Conservation (phyloP, 2,888 invertebrate genomes). For the Eristalis intricaria region DNA sequence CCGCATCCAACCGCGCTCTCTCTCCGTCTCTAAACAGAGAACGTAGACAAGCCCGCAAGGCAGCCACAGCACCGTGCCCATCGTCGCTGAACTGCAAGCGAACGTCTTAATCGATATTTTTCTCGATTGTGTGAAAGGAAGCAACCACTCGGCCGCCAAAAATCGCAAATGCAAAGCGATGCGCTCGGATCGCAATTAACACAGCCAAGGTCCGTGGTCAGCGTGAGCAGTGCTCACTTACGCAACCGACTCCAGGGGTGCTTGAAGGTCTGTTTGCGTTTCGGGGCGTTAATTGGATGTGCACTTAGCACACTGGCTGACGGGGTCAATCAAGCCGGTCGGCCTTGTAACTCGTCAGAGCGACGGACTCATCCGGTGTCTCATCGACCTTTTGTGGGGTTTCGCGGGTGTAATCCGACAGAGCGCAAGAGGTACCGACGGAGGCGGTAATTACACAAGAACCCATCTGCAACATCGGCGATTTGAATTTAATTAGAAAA, state of each 20-base stretch:
- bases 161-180: not conserved
- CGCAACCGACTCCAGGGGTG: conserved; percentile 15
- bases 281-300: conserved; percentile 30
- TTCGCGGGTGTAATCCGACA: conserved; percentile 50
- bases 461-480: not conserved
- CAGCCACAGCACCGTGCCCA: not conserved
- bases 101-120: conserved; percentile 12
- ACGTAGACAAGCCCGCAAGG: not conserved
- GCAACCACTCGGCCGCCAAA: not conserved
- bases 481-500: conserved; percentile 42
- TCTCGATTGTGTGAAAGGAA: conserved; percentile 7
- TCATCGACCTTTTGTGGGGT: conserved; percentile 41
- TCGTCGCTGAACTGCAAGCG: not conserved
- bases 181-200: not conserved
- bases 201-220: conserved; percentile 6
- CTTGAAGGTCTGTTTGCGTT: not conserved
- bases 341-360: conserved; percentile 39
- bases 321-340: conserved; percentile 7
- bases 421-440: not conserved
- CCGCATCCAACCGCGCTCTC: not conserved
- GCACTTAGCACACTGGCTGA: conserved; percentile 2
- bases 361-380: conserved; percentile 14
- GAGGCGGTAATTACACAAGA: not conserved
- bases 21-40: not conserved
- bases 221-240: conserved; percentile 1